Evolutionary conservation across 92 coral and sea anemone genomes (phyloP), one percentile per base, ranked within the genome.

Genomic region (Epizoanthus scotinus): DNA sequence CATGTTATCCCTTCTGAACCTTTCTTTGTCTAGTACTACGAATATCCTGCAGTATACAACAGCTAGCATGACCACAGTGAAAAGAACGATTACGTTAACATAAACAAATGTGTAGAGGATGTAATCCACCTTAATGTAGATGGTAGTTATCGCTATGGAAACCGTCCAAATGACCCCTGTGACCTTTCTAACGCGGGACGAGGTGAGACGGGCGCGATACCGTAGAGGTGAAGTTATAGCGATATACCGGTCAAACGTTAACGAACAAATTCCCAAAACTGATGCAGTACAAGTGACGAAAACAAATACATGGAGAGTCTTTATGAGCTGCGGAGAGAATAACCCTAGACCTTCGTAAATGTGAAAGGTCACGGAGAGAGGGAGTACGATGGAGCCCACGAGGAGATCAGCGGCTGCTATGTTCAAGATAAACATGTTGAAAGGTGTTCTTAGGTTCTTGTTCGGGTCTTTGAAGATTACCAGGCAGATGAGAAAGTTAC

Each of bases 281-380:
- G 97, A 92, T 3, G 97, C 93, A 3, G 97, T 77, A 25, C 97
- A 92, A 25, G 97, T 89, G 42, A 89, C 79, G 67, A 92, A 92
- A 57, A 89, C 87, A 21, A 86, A 85, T 53, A 92, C 67, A 62
- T 92, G 97, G 9, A 92, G 84, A 21, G 91, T 72, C 29, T 79
- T 87, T 5, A 80, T 84, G 73, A 92, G 83, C 60, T 71, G 31
- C 6, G 40, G 63, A 19, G 78, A 83, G 15, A 49, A 53, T 28
- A 71, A 42, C 29, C 82, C 84, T 42, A 84, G 59, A 50, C 97
- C 97, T 59, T 92, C 97, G 69, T 88, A 61, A 13, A 71, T 62
- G 63, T 92, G 97, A 72, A 77, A 92, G 2, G 91, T 86, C 49
- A 88, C 86, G 6, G 97, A 92, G 0, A 89, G 70, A 58, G 97